Evolutionary conservation across 2,888 invertebrate species (phyloP), one percentile per base, ranked within the genome.

Genomic region (Drosophila silvestris): DNA sequence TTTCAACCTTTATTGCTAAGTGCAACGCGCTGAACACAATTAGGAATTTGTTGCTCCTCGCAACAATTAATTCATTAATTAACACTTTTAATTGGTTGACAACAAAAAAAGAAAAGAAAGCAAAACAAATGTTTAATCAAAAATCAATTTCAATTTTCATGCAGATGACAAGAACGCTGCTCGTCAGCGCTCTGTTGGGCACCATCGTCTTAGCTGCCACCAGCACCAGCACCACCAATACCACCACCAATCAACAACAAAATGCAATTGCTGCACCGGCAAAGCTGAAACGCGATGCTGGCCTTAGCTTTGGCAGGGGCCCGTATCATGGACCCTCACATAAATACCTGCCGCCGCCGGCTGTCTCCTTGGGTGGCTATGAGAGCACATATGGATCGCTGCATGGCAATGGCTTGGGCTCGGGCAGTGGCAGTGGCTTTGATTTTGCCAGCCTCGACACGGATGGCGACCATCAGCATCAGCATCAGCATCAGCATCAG

Each of bases 291-390:
- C 82, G 92, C 30, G 92, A 92, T 54, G 92, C 90, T 5, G 82
- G 85, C 0, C 32, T 90, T 1, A 78, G 84, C 50, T 81, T 74
- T 44, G 85, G 91, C 53, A 71, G 78, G n/a, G 73, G 73, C 52
- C 35, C 72, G 22, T 91, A 91, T 37, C 86, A 91, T 65, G 92
- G 91, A 35, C 91, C 92, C 58, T 91, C 92, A 7, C 85, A 92
- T 68, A 92, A 91, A 61, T 92, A 92, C 32, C 62, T 92, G 75
- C 92, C 92, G 6, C 92, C 91, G 3, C 63, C 76, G 1, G 16
- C 70, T 1, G 35, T 33, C 19, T 56, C 61, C 50, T 56, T 53
- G 3, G 62, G 44, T 16, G 68, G 77, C 28, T 76, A 74, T 37
- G 70, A 74, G 41, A 66, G 75, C 59, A 74, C 68, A 30, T 76